Conservation (phyloP, 2,888 invertebrate genomes). For the Trachelus stipa region DNA sequence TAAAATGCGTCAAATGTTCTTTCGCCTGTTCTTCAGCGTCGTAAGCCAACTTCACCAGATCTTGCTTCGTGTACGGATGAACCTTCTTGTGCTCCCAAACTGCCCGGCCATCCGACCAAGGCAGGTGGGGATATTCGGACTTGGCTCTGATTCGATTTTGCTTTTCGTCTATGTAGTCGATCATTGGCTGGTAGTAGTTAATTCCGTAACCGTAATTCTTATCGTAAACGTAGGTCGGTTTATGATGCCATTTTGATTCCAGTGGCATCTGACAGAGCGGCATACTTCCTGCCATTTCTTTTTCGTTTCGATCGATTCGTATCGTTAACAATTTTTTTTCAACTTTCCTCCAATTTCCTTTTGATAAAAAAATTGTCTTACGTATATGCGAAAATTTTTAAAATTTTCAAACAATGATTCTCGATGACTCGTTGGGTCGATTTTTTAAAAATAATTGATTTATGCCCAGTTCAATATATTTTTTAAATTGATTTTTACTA, state of each 20-base stretch:
- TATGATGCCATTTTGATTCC: slow-evolving; percentile 59
- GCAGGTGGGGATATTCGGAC: slow-evolving; percentile 75
- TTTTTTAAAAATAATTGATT: background rate
- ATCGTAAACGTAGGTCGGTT: slow-evolving; percentile 78
- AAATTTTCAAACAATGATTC: background rate
- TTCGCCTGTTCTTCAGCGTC: slow-evolving; percentile 78
- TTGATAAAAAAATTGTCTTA: background rate
- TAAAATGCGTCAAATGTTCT: slow-evolving; percentile 73
- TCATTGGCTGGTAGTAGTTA: slow-evolving; percentile 89
- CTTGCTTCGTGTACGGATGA: slow-evolving; percentile 75
- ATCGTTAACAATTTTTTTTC: slow-evolving; percentile 26
- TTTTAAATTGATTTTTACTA: background rate
- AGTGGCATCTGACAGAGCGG: slow-evolving; percentile 57
- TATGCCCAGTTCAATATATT: background rate
- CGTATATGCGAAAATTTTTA: background rate
- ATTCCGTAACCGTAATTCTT: slow-evolving; percentile 87
- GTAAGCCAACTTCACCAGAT: slow-evolving; percentile 75
- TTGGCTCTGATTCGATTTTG: slow-evolving; percentile 64
- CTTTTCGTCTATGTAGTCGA: slow-evolving; percentile 83
- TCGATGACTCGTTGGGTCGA: background rate
- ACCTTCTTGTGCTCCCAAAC: slow-evolving; percentile 74
- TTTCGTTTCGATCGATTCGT: slow-evolving; percentile 29
- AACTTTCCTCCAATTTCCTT: slow-evolving; percentile 1
- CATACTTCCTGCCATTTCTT: slow-evolving; percentile 48
- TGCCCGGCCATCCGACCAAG: slow-evolving; percentile 66